These are phyloP conservation scores for Diuraphis noxia DNA, from an alignment of 1,140 invertebrate species.

Conservation along the genomic window DNA sequence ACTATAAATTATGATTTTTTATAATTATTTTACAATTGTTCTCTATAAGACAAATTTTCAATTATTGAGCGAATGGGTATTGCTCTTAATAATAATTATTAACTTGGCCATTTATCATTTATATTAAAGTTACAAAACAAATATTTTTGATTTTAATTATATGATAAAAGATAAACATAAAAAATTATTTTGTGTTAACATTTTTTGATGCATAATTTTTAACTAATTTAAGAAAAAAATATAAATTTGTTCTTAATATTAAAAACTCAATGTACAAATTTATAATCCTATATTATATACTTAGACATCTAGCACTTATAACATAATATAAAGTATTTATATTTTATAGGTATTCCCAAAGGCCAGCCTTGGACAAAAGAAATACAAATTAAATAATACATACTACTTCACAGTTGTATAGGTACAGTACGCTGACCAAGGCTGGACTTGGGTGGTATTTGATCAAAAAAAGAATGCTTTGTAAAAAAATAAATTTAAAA, in stretches of 20 bases:
- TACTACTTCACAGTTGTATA: slow-evolving; percentile 14
- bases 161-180: not conserved
- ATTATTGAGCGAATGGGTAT: not conserved
- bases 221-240: not conserved
- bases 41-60: not conserved
- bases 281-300: not conserved
- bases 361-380: slow-evolving; percentile 49
- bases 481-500: not conserved
- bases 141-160: not conserved
- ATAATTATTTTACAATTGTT: too few relatives aligned
- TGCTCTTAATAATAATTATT: not conserved
- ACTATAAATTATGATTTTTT: too few relatives aligned
- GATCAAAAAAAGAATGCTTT: slow-evolving; percentile 27
- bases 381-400: slow-evolving; percentile 33
- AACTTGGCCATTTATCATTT: not conserved
- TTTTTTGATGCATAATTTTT: not conserved
- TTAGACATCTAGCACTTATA: not conserved
- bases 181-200: not conserved
- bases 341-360: slow-evolving; percentile 36
- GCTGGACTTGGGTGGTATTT: slow-evolving; percentile 50
- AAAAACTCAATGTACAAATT: not conserved
- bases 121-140: not conserved
- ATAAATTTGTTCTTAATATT: not conserved
- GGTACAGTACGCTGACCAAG: slow-evolving; percentile 46
- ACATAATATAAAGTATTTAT: not conserved